A percentile compares a stretch with the other conserved stretches of the same genome.
Conservation (phyloP, 2,113 vertebrate genomes). For the Cichladusa arquata region DNA sequence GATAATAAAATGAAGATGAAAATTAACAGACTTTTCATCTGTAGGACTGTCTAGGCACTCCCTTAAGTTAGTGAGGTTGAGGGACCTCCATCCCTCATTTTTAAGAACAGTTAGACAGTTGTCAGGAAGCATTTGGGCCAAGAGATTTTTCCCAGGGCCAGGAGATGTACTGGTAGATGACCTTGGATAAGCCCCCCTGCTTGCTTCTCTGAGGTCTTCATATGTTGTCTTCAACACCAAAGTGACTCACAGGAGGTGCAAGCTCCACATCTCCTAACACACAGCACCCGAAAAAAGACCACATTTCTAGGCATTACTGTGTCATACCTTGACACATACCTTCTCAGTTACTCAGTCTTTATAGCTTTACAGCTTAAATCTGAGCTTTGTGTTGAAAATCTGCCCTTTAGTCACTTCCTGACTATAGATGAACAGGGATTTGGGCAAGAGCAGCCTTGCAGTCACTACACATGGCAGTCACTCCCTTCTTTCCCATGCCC, state of each 20-base stretch:
- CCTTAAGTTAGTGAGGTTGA: neutral
- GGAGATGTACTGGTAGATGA: neutral
- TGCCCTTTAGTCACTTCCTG: neutral
- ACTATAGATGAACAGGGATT: neutral
- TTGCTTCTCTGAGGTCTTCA: neutral
- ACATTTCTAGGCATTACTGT: neutral
- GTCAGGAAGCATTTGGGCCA: neutral
- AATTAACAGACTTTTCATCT: neutral
- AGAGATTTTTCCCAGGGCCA: neutral
- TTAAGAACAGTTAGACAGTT: neutral
- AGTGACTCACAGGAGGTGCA: neutral
- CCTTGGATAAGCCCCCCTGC: neutral
- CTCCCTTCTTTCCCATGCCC: neutral
- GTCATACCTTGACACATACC: neutral
- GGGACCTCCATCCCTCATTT: neutral
- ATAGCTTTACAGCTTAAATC: neutral
- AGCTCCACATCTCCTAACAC: neutral
- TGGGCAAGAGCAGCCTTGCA: neutral
- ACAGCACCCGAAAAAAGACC: fast-evolving
- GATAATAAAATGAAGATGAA: neutral
- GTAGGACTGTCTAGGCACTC: neutral
- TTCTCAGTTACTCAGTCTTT: neutral
- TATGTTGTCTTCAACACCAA: neutral
- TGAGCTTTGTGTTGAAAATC: neutral
- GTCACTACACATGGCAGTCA: fast-evolving